Evolutionary conservation across 1,140 invertebrate species (phyloP).

Genomic region (Parasteatoda tepidariorum): DNA sequence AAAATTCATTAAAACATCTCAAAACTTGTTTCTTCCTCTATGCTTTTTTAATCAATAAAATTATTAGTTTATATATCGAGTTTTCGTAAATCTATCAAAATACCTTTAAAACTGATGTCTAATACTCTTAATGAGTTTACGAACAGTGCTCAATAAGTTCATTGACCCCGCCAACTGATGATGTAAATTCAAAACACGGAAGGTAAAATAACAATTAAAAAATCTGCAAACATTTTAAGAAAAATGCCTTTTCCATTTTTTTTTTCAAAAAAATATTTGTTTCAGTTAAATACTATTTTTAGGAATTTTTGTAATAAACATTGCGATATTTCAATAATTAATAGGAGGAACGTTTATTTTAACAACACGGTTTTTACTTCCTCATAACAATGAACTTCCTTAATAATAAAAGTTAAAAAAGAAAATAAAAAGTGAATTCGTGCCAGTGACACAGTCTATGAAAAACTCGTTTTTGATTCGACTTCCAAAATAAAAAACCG

Average conservation of each 20-base stretch:
- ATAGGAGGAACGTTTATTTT: neutral
- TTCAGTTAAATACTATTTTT: neutral
- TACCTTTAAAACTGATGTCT: no score
- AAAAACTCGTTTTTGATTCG: conserved; percentile 16
- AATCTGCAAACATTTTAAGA: neutral
- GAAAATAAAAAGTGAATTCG: conserved; percentile 33
- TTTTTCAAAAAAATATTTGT: neutral
- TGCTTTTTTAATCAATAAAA: no score
- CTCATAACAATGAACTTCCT: conserved; percentile 7
- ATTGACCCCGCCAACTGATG: no score
- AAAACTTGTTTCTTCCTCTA: no score
- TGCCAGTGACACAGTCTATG: conserved; percentile 38
- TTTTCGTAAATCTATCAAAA: no score
- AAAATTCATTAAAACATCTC: no score
- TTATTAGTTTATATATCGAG: no score
- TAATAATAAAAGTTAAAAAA: neutral
- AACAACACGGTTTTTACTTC: conserved; percentile 2
- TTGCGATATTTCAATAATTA: neutral
- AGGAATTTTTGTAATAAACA: neutral
- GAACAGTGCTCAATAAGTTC: no score
- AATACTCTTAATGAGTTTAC: no score
- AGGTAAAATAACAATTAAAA: neutral
- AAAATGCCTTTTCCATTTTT: neutral
- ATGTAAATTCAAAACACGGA: neutral
- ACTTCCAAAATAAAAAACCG: conserved; percentile 13